A percentile compares a stretch with the other conserved stretches of the same genome.
Conservation (phyloP, 2,888 invertebrate species). For the Fragum whitleyi region DNA sequence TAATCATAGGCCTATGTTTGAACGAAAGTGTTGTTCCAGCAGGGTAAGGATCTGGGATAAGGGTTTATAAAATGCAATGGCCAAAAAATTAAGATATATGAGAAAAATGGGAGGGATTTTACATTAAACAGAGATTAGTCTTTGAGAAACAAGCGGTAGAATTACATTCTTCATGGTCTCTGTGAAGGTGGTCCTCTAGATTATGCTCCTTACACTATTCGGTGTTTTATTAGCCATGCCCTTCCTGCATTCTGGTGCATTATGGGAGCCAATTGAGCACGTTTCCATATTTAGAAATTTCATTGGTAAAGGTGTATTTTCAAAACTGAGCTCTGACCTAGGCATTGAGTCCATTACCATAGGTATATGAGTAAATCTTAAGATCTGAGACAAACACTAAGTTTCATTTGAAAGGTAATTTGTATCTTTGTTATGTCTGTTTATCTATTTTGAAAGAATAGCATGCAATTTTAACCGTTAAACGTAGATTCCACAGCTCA, state of each 20-base stretch:
- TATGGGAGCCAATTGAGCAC: constrained; percentile 10
- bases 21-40: no score
- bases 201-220: not conserved
- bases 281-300: constrained; percentile 15
- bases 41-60: not conserved
- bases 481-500: no score
- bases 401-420: no score
- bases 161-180: constrained; percentile 8
- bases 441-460: no score
- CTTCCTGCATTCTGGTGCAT: constrained; percentile 20
- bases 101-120: constrained; percentile 30
- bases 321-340: no score
- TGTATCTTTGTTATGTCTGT: no score
- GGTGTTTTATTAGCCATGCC: constrained; percentile 2
- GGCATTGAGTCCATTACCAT: no score
- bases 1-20: no score
- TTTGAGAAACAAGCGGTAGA: not conserved
- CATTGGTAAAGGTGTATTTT: not conserved
- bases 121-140: constrained; percentile 2
- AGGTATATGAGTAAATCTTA: no score
- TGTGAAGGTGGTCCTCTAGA: constrained; percentile 12
- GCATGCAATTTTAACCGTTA: no score
- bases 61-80: constrained; percentile 40
- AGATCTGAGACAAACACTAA: no score
- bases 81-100: not conserved